Conservation (phyloP, 2,888 invertebrate genomes). For the Hyalella azteca region DNA sequence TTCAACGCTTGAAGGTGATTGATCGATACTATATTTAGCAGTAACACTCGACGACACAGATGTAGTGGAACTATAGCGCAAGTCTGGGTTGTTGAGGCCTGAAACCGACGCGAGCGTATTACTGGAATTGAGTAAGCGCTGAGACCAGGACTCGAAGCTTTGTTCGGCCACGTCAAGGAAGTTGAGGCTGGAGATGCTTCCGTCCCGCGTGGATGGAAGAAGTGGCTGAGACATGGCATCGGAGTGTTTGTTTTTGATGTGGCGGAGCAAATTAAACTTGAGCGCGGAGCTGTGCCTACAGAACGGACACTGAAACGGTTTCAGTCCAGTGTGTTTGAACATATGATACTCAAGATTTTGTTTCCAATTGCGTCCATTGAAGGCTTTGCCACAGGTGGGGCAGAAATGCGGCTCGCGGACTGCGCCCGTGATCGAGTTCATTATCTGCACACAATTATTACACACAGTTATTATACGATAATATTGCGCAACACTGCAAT, state of each 20-base stretch:
- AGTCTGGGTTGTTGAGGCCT: too few relatives aligned
- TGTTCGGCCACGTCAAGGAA: neutral
- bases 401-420: slow-evolving; percentile 33
- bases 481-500: too few relatives aligned
- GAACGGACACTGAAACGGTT: slow-evolving; percentile 53
- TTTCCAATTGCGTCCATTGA: slow-evolving; percentile 43
- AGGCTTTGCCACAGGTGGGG: slow-evolving; percentile 52
- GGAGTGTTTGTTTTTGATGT: slow-evolving; percentile 45
- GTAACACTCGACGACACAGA: too few relatives aligned
- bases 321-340: slow-evolving; percentile 51
- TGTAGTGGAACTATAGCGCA: too few relatives aligned
- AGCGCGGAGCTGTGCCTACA: slow-evolving; percentile 50
- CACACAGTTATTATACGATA: slow-evolving; percentile 1
- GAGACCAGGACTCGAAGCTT: neutral
- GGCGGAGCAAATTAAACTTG: slow-evolving; percentile 51
- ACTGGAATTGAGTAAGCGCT: neutral
- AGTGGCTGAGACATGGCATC: neutral
- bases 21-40: too few relatives aligned
- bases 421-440: neutral
- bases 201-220: neutral
- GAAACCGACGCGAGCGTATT: too few relatives aligned
- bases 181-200: neutral
- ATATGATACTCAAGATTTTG: slow-evolving; percentile 48
- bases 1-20: too few relatives aligned
- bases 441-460: slow-evolving; percentile 21